Evolutionary conservation across 1,140 invertebrate genomes (phyloP).

Genomic region (Cephus cinctus): DNA sequence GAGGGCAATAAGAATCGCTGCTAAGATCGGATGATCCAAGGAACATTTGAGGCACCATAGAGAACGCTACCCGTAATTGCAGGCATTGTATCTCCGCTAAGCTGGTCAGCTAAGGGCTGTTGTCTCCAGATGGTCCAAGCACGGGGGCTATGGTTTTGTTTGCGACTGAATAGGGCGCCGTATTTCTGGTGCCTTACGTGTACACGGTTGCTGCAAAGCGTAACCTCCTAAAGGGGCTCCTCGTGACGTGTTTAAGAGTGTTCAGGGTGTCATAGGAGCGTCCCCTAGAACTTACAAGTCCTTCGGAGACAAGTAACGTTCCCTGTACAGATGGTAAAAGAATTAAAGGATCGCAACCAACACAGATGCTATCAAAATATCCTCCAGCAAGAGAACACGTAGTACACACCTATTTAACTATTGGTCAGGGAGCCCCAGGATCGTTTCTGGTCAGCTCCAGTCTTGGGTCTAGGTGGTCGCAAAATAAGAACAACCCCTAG

Average conservation of each 20-base stretch:
- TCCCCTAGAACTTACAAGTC: conserved; percentile 5
- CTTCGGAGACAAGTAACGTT: too few relatives aligned
- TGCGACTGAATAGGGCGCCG: conserved; percentile 49
- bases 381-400: not conserved
- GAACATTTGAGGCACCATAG: conserved; percentile 14
- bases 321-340: not conserved
- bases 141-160: conserved; percentile 33
- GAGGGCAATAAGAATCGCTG: too few relatives aligned
- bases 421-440: too few relatives aligned
- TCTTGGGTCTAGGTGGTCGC: too few relatives aligned
- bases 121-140: conserved; percentile 10
- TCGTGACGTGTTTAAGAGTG: conserved; percentile 33
- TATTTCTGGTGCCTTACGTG: conserved; percentile 34
- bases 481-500: too few relatives aligned
- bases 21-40: too few relatives aligned
- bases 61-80: conserved; percentile 12
- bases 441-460: too few relatives aligned
- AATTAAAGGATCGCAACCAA: not conserved
- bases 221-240: conserved; percentile 7
- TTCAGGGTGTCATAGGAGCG: conserved; percentile 21
- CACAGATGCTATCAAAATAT: not conserved
- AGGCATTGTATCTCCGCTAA: not conserved
- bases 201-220: conserved; percentile 11
- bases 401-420: too few relatives aligned
- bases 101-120: not conserved